These are phyloP conservation scores for Acrocephalus arundinaceus DNA, from an alignment of 2,113 vertebrate genomes.

Conservation along the genomic window DNA sequence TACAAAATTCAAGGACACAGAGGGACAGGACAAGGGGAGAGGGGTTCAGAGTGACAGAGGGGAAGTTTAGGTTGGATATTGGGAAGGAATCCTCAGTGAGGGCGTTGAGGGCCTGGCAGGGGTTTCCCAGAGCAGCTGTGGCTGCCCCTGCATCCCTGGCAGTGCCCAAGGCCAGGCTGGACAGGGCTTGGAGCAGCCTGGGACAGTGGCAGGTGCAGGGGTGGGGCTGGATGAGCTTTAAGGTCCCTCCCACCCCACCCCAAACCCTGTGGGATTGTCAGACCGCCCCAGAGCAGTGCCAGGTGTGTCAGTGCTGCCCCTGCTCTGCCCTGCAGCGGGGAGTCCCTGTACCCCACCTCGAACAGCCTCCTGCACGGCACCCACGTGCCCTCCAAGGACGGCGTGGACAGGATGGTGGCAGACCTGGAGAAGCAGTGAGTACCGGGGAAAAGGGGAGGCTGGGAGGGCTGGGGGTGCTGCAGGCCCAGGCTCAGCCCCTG, in stretches of 20 bases:
- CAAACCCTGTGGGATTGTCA: too few species aligned
- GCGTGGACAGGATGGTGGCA: slow-evolving; percentile 91
- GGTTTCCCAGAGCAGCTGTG: neutral
- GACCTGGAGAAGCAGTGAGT: slow-evolving; percentile 98
- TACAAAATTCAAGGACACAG: neutral
- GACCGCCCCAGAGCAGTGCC: too few species aligned
- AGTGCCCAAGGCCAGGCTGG: neutral
- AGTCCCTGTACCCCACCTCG: slow-evolving; percentile 90
- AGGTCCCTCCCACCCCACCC: too few species aligned
- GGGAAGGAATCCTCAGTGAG: neutral
- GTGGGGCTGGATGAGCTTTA: neutral
- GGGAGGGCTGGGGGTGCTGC: neutral
- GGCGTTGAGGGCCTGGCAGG: neutral
- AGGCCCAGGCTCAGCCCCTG: neutral
- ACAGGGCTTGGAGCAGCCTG: fast-evolving
- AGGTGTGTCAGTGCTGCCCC: neutral
- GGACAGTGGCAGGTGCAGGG: fast-evolving
- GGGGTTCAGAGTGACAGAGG: neutral
- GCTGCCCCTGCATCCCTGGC: neutral
- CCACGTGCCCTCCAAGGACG: slow-evolving; percentile 87
- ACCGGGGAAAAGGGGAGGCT: fast-evolving
- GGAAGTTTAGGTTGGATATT: neutral
- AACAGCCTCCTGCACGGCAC: slow-evolving; percentile 92
- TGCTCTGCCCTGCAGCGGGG: slow-evolving; percentile 76
- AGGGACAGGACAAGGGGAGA: neutral